Evolutionary conservation across 1,140 invertebrate species (phyloP).

Genomic region (Bombyx mandarina): DNA sequence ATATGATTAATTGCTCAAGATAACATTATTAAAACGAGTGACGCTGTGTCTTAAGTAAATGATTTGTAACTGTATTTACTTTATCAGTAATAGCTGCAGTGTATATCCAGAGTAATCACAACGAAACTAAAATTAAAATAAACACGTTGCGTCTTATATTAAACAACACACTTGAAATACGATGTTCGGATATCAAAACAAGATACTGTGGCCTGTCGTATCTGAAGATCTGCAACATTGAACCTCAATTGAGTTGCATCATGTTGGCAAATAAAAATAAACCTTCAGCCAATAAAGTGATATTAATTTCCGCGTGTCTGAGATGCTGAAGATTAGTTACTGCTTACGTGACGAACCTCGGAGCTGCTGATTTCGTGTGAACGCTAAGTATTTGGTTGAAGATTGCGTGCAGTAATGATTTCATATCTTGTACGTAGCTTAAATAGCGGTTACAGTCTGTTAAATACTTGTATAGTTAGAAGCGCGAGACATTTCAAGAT

Average conservation of each 20-base stretch:
- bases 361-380: conserved; percentile 5
- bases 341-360: background rate
- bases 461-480: no score
- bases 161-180: no score
- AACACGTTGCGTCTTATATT: no score
- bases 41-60: no score
- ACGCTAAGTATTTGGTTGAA: background rate
- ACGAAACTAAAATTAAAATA: no score
- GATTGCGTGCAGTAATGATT: background rate
- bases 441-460: no score
- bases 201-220: background rate
- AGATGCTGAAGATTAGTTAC: background rate
- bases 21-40: no score
- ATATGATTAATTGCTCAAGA: no score
- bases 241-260: conserved; percentile 1
- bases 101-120: no score
- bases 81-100: no score
- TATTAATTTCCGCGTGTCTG: conserved; percentile 4
- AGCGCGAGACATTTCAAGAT: no score
- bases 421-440: background rate
- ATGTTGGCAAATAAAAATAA: conserved; percentile 3
- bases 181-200: background rate
- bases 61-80: no score
- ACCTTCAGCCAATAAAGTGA: conserved; percentile 5
- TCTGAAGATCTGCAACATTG: conserved; percentile 4